Base-by-base conservation (phyloP, 2,797 vertebrate species). In the Rhodeus uyekii region DNA sequence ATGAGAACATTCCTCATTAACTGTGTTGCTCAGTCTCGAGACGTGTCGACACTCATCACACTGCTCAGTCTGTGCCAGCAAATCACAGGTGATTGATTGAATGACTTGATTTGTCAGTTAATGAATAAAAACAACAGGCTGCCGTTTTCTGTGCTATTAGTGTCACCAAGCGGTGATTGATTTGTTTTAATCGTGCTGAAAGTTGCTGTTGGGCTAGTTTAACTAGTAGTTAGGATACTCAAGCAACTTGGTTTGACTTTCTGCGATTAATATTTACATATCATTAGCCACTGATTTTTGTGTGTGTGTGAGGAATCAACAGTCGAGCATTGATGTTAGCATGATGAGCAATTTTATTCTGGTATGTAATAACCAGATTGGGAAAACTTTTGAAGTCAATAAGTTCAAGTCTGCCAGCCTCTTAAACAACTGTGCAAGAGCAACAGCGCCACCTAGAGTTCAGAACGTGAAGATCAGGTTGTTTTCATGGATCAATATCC, bases 401-500 rank as follows among this genome's bases (percentile, higher is more conserved):
- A 48, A 3, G 38, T 75, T 29, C 2, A 42, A 27, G n/a, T 29
- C 13, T 39, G 34, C 34, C 12, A 24, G 22, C 36, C 34, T 75
- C 53, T 9, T 9, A 19, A 42, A 24, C 13, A 55, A 19, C n/a
- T 39, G 12, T 29, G 3, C n/a, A 60, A 53, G n/a, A 10, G 32
- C 69, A 74, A 50, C 69, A 74, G 79, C 68, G 79, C 79, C 69
- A 27, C 69, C 69, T 7, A 63, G 69, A 38, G 79, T 39, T 63
- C 7, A 74, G 58, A 64, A 58, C 10, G 7, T 76, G 24, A 76
- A 42, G 38, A 42, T 12, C 73, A 22, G 13, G n/a, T 16, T 29
- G 22, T 55, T 58, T 38, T 39, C 16, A 14, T 22, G 2, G 9
- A 22, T 42, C 8, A 50, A 50, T 44, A 7, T 27, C 2, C 9